Evolutionary conservation across 2,797 vertebrate genomes (phyloP).

Genomic region (Macropus fuliginosus): DNA sequence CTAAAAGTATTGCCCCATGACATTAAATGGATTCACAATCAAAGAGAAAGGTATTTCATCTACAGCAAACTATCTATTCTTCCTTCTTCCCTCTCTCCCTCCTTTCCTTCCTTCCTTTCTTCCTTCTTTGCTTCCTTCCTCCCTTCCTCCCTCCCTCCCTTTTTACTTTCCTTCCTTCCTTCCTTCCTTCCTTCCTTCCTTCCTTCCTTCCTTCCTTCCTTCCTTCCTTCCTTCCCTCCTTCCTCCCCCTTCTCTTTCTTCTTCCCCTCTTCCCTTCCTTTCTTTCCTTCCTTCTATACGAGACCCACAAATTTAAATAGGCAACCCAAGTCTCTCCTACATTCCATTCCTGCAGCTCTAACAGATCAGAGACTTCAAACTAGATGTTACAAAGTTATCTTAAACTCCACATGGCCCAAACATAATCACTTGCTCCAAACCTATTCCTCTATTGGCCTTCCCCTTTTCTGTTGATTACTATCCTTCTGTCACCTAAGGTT

Average conservation of each 20-base stretch:
- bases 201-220: no score
- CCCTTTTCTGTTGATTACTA: background rate
- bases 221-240: no score
- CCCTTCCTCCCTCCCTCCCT: no score
- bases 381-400: background rate
- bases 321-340: background rate
- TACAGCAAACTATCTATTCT: background rate
- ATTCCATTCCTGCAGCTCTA: background rate
- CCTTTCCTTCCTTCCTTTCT: no score
- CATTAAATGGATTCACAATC: background rate
- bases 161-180: no score
- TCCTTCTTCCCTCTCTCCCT: no score
- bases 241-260: no score
- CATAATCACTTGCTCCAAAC: background rate
- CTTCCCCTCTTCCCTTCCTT: no score
- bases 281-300: no score
- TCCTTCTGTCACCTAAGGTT: background rate
- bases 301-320: background rate
- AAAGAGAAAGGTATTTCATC: background rate
- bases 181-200: no score
- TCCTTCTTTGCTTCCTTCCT: no score
- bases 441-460: background rate
- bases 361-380: background rate
- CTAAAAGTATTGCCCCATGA: background rate
- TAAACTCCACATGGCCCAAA: background rate